Base-by-base conservation (phyloP, 2,113 vertebrate genomes). In the Crocuta crocuta region DNA sequence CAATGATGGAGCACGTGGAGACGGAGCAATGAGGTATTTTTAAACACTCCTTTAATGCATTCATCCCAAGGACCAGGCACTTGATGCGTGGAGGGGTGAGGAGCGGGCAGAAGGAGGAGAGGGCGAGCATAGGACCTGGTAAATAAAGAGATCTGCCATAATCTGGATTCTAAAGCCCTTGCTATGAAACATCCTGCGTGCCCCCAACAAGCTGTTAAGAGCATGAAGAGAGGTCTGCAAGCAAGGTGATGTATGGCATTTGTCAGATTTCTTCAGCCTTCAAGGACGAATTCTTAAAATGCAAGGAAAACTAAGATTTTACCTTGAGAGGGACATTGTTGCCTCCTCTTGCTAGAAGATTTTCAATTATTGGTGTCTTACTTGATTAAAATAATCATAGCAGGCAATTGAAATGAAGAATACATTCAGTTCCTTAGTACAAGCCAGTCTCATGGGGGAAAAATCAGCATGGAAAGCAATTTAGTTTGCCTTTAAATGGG, bases 11-110 rank as follows among this genome's bases (percentile, higher is more conserved):
- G 81, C 81, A 83, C 88, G 26, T 96, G 95, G 94, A 96, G 91
- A 96, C 61, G 31, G 94, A 94, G 88, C 81, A 45, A 66, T 9
- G 80, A 95, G 92, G 95, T 98, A 97, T 98, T 98, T 98, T 98
- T 97, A 97, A 98, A 97, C 90, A 82, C 45, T 61, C 80, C 68
- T 96, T 97, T 95, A 96, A 98, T 98, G 98, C 85, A 97, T 97
- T 96, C 92, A 97, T 94, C 68, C 83, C 91, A 89, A 97, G 84
- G 94, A 53, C 65, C 65, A 61, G 87, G 92, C 23, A 0, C 76
- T 87, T 26, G 58, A 89, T 48, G 43, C 15, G 0, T 35, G 50
- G 83, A 16, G 6, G 94, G 83, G 90, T 84, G 92, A 94, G 88
- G 90, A 91, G 39, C 1, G 0, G 76, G 81, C 66, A 79, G 88